A percentile compares a stretch with the other conserved stretches of the same genome.
phyloP scores from a whole-genome alignment of 2,113 vertebrate genomes.

The Jaculus jaculus region DNA sequence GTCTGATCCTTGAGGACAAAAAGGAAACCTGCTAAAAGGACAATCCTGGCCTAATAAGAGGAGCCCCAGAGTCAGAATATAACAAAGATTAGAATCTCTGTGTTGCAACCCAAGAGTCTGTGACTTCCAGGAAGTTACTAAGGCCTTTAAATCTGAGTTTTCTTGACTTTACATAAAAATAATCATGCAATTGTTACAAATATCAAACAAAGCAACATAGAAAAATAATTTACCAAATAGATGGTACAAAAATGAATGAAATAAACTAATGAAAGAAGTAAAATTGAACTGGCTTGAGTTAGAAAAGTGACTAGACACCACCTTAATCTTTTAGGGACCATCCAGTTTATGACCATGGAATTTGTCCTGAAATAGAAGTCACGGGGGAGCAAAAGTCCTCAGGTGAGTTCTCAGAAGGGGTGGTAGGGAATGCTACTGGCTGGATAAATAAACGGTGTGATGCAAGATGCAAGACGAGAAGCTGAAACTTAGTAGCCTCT shows the following conservation, averaged over 20 bases:
- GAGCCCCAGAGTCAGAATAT: no score
- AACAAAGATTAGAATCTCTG: not conserved
- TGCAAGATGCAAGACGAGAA: not conserved
- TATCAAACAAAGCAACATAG: not conserved
- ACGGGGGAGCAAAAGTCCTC: not conserved
- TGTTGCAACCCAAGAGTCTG: not conserved
- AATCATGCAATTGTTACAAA: not conserved
- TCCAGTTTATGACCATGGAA: no score
- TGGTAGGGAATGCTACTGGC: not conserved
- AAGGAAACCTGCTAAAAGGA: not conserved
- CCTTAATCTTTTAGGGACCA: fast-evolving
- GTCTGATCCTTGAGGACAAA: not conserved
- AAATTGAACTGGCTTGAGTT: not conserved
- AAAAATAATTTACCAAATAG: not conserved
- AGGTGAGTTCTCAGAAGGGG: not conserved
- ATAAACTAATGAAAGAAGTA: not conserved
- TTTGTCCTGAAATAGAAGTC: not conserved
- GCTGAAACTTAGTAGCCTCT: not conserved
- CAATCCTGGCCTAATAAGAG: not conserved
- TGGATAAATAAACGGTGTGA: not conserved
- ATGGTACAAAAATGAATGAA: not conserved
- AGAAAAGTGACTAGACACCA: no score
- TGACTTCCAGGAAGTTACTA: not conserved
- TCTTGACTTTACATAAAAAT: not conserved
- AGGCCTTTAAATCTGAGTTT: not conserved